A percentile compares a stretch with the other conserved stretches of the same genome.
These are phyloP conservation scores for Ginglymostoma cirratum DNA, from an alignment of 2,113 vertebrate species.

Conservation along the genomic window DNA sequence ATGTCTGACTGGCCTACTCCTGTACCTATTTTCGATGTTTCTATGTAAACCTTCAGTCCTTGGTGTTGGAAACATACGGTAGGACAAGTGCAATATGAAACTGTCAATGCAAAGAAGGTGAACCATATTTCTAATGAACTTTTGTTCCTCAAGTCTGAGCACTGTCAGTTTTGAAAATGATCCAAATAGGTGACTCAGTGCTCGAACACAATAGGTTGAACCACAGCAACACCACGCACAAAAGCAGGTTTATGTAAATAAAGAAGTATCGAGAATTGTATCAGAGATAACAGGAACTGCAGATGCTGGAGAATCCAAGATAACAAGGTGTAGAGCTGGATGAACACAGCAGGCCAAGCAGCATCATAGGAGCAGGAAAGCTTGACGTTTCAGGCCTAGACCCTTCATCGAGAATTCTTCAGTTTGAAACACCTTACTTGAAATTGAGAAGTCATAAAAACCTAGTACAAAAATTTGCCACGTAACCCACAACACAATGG, in stretches of 20 bases:
- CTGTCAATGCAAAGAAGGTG: not conserved
- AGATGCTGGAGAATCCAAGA: too few relatives aligned
- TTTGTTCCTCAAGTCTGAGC: not conserved
- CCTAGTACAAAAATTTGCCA: not conserved
- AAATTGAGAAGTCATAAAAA: not conserved
- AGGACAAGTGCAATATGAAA: not conserved
- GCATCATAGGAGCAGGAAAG: too few relatives aligned
- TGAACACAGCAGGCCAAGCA: too few relatives aligned
- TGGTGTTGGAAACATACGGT: not conserved
- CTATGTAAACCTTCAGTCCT: not conserved
- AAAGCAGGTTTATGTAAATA: not conserved
- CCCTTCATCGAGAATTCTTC: not conserved
- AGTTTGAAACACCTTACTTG: not conserved
- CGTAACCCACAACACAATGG: too few relatives aligned
- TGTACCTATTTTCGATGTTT: too few relatives aligned
- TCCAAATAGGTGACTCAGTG: slow-evolving; percentile 20
- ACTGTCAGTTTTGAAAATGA: not conserved
- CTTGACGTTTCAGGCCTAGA: too few relatives aligned
- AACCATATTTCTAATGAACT: not conserved
- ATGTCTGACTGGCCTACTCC: too few relatives aligned
- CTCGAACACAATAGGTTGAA: not conserved
- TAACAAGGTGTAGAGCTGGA: too few relatives aligned
- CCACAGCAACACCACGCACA: not conserved
- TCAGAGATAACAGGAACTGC: too few relatives aligned
- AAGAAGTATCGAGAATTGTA: not conserved